Base-by-base conservation (phyloP, 1,140 invertebrate genomes). In the Lutraria rhynchaena region DNA sequence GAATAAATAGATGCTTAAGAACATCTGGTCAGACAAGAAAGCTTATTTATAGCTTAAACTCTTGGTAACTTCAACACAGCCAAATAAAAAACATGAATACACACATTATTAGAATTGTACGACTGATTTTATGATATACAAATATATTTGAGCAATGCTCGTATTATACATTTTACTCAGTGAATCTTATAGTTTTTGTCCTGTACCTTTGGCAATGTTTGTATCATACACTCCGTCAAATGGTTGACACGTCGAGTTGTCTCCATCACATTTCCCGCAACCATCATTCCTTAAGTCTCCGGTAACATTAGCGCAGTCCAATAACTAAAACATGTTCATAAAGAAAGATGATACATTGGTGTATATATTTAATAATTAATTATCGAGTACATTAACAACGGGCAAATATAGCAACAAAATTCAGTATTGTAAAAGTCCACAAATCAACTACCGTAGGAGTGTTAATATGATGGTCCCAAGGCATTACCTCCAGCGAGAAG, bases 191-290 rank as follows among this genome's bases (percentile, higher is more conserved):
- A 22, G 9, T 9, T 58, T 58, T n/a, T 22, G 22, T 17, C 13
- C 31, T 37, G 1, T 57, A 77, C 74, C 51, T 51, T 1, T 55
- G 19, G 33, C 55, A 4, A 60, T 4, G 1, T 46, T 27, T 3
- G 17, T 60, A 2, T 41, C 57, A 61, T 53, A 81, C 19, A 81
- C 33, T 3, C 57, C 78, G 24, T 61, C 44, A 19, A 33, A 35
- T 1, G 33, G 29, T 3, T 29, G 29, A 61, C 78, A 81, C 11
- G 78, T 81, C 0, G 65, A 61, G 46, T 74, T 63, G 31, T 73
- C 35, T 37, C 78, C 78, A 31, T 49, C 69, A 49, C 78, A 81
- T 1, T 73, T 58, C 15, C 78, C 78, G 24, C 78, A 81, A 37
- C 78, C 58, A 33, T 81, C 78, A 9, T 19, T 44, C 19, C 19